phyloP scores from a whole-genome alignment of 2,113 vertebrate species.

The Chionomys nivalis region DNA sequence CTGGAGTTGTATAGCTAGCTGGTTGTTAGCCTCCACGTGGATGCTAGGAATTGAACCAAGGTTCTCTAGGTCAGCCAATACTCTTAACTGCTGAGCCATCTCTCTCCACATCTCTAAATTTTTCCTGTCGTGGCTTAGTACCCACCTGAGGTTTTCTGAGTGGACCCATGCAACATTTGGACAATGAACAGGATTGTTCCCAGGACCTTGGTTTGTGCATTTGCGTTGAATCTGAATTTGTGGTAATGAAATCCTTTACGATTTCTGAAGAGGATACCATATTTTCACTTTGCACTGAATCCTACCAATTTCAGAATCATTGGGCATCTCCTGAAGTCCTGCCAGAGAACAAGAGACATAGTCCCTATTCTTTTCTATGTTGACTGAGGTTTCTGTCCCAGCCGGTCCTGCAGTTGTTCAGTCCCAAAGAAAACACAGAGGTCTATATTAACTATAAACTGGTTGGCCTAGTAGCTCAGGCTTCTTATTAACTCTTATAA shows the following conservation, averaged over 20 bases:
- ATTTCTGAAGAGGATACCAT: background rate
- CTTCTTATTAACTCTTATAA: too few relatives aligned
- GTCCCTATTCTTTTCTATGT: background rate
- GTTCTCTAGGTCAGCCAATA: background rate
- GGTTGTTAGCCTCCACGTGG: background rate
- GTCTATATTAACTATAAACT: too few relatives aligned
- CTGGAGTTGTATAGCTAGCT: background rate
- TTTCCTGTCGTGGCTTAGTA: background rate
- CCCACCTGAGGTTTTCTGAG: background rate
- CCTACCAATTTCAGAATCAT: background rate
- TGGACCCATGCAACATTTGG: background rate
- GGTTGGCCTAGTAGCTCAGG: too few relatives aligned
- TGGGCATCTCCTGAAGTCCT: background rate
- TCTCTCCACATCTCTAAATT: background rate
- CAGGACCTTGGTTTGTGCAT: background rate
- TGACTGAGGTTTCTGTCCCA: too few relatives aligned
- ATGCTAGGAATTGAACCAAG: background rate
- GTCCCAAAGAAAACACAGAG: too few relatives aligned
- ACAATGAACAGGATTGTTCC: background rate
- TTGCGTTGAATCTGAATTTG: background rate
- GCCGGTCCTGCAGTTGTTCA: too few relatives aligned
- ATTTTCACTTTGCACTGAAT: constrained; percentile 1
- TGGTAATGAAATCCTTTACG: constrained; percentile 25
- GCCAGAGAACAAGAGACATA: background rate
- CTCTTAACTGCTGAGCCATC: background rate